Evolutionary conservation across 2,797 vertebrate genomes (phyloP).

Genomic region (Tapera naevia): DNA sequence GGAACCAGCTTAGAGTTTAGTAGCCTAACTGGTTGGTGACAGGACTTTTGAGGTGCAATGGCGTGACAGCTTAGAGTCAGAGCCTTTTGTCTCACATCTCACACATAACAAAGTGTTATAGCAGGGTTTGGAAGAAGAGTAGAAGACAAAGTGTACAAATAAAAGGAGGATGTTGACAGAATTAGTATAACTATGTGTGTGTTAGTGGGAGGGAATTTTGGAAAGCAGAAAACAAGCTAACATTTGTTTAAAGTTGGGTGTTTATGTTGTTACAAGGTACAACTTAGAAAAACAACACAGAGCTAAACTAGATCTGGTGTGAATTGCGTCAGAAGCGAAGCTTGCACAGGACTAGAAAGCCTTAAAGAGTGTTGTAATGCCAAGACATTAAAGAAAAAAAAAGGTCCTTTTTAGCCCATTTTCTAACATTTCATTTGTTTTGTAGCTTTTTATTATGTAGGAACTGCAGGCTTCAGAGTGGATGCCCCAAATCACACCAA

Average conservation of each 20-base stretch:
- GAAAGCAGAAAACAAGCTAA: neutral
- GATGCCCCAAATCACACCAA: neutral
- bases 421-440: neutral
- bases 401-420: neutral
- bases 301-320: accelerated
- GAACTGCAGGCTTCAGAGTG: neutral
- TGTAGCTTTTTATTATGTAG: neutral
- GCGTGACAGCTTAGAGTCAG: neutral
- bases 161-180: neutral
- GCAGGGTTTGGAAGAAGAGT: neutral
- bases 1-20: neutral
- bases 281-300: neutral
- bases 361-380: neutral
- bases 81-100: neutral
- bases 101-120: neutral
- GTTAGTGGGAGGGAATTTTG: neutral
- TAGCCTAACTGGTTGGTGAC: neutral
- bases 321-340: neutral
- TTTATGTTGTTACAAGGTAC: neutral
- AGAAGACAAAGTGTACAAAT: neutral
- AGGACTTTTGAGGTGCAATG: neutral
- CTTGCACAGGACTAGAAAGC: neutral
- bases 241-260: neutral
- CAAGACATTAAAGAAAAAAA: neutral
- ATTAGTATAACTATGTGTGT: neutral